Conservation (phyloP, 2,797 vertebrate species). For the Gila robusta region DNA sequence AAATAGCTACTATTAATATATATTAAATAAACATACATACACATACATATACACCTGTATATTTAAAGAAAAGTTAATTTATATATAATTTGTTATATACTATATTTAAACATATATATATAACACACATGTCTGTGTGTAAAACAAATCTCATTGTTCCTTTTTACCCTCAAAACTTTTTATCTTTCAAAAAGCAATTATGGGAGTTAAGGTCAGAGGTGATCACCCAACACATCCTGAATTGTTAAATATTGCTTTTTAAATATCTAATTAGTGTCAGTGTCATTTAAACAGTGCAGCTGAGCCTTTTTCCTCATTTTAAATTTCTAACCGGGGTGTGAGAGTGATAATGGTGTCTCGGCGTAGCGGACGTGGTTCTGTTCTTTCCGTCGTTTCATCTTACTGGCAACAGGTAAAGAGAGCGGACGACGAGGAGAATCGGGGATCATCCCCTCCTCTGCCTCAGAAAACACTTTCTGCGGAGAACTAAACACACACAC, state of each 20-base stretch:
- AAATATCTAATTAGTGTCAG: neutral
- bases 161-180: neutral
- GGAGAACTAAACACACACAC: conserved; percentile 53
- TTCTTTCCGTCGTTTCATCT: conserved; percentile 85
- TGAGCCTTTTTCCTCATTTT: neutral
- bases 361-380: conserved; percentile 78
- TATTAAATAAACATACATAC: no score
- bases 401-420: conserved; percentile 82
- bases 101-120: no score
- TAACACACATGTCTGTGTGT: no score
- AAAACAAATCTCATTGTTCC: no score
- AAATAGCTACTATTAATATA: neutral
- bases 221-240: neutral
- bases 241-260: neutral
- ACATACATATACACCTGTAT: no score
- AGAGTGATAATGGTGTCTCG: conserved; percentile 74
- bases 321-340: conserved; percentile 64
- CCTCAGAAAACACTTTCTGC: conserved; percentile 69
- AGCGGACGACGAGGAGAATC: conserved; percentile 85
- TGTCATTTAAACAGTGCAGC: neutral
- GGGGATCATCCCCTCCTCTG: conserved; percentile 88
- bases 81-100: no score
- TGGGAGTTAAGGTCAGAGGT: neutral
- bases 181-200: no score
- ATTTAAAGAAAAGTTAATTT: no score